phyloP scores from a whole-genome alignment of 2,113 vertebrate species.

The Kobus ellipsiprymnus region DNA sequence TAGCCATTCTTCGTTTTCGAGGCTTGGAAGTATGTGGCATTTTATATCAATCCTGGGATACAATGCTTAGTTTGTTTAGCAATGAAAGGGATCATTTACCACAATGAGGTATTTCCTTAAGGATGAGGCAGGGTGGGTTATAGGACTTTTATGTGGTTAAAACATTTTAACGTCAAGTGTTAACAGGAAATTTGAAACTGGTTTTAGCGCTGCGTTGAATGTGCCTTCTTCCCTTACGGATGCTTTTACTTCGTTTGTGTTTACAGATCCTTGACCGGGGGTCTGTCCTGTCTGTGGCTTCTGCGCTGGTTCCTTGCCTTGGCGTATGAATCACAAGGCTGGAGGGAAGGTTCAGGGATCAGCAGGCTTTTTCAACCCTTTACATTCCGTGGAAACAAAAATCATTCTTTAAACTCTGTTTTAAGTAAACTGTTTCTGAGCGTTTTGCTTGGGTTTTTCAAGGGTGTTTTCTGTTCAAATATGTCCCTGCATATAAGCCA shows the following conservation, averaged over 20 bases:
- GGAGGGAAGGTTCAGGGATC: neutral
- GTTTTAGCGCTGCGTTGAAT: neutral
- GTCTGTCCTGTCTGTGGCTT: neutral
- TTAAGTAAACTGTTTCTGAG: neutral
- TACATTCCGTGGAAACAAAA: neutral
- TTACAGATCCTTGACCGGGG: accelerated
- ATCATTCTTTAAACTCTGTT: neutral
- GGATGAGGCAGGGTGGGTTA: neutral
- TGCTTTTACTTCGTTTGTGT: neutral
- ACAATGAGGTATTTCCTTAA: neutral
- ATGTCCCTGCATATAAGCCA: neutral
- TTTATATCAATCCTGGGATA: neutral
- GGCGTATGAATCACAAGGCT: neutral
- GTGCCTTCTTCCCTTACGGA: neutral
- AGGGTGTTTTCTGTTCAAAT: neutral
- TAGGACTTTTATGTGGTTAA: neutral
- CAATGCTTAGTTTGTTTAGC: neutral
- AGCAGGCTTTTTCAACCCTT: neutral
- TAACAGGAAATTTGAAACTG: neutral
- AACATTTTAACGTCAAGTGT: neutral
- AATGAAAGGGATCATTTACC: neutral
- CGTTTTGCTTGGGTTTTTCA: neutral
- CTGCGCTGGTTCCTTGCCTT: neutral
- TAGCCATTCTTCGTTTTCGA: neutral
- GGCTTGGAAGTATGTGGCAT: neutral